Percentiles rank a stretch among this genome's conserved stretches.
phyloP scores from a whole-genome alignment of 2,888 invertebrate genomes.

The Pristionchus entomophagus region DNA sequence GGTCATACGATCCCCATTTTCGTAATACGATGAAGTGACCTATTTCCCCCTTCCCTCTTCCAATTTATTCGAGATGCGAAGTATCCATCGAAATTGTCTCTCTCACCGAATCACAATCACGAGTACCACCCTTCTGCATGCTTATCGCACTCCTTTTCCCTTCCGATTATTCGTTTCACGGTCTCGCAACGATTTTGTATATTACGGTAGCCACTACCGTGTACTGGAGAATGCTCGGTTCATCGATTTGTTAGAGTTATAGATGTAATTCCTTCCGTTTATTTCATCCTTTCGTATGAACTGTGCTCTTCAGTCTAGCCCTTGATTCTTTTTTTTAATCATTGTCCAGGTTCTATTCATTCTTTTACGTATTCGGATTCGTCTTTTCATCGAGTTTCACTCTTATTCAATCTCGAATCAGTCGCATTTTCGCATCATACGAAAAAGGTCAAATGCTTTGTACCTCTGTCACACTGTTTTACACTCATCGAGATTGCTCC shows the following conservation, averaged over 20 bases:
- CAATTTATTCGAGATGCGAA: too few species aligned
- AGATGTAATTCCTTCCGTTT: background rate
- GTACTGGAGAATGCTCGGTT: background rate
- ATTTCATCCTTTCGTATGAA: background rate
- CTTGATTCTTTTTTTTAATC: background rate
- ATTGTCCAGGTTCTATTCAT: background rate
- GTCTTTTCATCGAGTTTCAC: background rate
- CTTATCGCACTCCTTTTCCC: background rate
- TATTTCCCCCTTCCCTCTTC: background rate
- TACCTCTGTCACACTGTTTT: background rate
- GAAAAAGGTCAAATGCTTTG: background rate
- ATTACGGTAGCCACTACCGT: constrained; percentile 31
- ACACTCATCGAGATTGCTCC: background rate
- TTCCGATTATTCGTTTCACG: background rate
- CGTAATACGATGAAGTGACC: background rate
- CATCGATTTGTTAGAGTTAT: constrained; percentile 10
- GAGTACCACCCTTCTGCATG: background rate
- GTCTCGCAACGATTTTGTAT: background rate
- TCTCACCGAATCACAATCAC: background rate
- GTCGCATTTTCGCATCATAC: constrained; percentile 14
- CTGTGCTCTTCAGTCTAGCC: background rate
- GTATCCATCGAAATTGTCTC: background rate
- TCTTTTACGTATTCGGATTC: background rate
- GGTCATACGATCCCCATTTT: background rate
- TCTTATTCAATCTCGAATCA: background rate